A percentile compares a stretch with the other conserved stretches of the same genome.
Evolutionary conservation across 2,888 invertebrate genomes (phyloP).

Genomic region (Aphidius colemani): DNA sequence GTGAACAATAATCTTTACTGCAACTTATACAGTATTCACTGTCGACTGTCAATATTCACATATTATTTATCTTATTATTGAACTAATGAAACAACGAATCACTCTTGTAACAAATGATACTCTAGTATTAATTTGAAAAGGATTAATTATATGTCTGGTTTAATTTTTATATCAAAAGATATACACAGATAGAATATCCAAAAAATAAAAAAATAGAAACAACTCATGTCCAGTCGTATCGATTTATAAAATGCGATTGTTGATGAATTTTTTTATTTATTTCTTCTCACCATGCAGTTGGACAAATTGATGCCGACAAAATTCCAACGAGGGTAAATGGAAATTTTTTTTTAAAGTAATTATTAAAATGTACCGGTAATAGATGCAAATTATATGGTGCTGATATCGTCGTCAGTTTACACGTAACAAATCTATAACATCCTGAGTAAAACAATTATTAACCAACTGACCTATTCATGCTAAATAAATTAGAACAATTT

Average conservation of each 20-base stretch:
- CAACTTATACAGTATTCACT: conserved; percentile 13
- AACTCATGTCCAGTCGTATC: background rate
- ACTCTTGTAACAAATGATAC: conserved; percentile 32
- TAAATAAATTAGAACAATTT: background rate
- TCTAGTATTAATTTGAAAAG: conserved; percentile 1
- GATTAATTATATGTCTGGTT: conserved; percentile 19
- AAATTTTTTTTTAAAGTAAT: background rate
- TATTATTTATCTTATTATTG: background rate
- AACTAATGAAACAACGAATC: conserved; percentile 32
- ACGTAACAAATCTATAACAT: too few species aligned
- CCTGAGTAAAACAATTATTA: background rate
- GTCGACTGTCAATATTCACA: conserved; percentile 25
- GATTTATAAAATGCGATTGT: background rate
- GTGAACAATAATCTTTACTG: conserved; percentile 39
- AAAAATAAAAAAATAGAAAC: too few species aligned
- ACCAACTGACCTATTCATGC: conserved; percentile 3
- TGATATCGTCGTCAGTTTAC: background rate
- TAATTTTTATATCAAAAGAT: background rate
- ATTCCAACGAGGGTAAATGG: too few species aligned
- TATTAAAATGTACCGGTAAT: background rate
- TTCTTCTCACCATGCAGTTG: too few species aligned
- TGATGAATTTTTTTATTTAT: too few species aligned
- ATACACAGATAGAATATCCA: too few species aligned
- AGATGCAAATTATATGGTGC: background rate
- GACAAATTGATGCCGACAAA: too few species aligned